phyloP scores from a whole-genome alignment of 2,113 vertebrate species.

The Sander vitreus region DNA sequence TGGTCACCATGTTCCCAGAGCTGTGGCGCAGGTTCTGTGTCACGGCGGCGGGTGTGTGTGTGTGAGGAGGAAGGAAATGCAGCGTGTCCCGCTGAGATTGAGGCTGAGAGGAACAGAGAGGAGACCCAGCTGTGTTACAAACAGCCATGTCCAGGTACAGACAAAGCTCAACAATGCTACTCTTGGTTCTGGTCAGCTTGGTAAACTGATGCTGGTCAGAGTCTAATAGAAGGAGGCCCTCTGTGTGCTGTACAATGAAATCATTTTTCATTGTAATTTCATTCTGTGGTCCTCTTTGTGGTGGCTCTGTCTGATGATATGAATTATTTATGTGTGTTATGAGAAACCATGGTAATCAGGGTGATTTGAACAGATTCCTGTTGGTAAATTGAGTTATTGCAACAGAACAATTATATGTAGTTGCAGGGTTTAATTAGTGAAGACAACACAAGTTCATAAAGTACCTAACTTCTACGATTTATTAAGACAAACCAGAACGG shows the following conservation, averaged over 20 bases:
- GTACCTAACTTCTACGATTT: too few relatives aligned
- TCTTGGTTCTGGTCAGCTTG: too few relatives aligned
- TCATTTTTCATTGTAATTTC: not conserved
- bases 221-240: not conserved
- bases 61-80: slow-evolving; percentile 78
- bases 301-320: not conserved
- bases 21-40: slow-evolving; percentile 86
- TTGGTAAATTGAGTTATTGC: not conserved
- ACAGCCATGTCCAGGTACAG: slow-evolving; percentile 85
- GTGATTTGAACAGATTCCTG: not conserved
- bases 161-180: too few relatives aligned
- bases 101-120: slow-evolving; percentile 64
- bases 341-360: not conserved
- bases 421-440: not conserved
- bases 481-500: too few relatives aligned
- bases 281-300: not conserved
- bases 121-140: slow-evolving; percentile 87
- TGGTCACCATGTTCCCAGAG: slow-evolving; percentile 88
- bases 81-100: slow-evolving; percentile 74
- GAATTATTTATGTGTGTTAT: not conserved
- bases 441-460: not conserved
- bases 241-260: not conserved
- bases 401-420: not conserved
- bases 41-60: slow-evolving; percentile 80
- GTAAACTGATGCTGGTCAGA: not conserved